Conservation (phyloP, 2,797 vertebrate genomes). For the Harpagifer antarcticus region DNA sequence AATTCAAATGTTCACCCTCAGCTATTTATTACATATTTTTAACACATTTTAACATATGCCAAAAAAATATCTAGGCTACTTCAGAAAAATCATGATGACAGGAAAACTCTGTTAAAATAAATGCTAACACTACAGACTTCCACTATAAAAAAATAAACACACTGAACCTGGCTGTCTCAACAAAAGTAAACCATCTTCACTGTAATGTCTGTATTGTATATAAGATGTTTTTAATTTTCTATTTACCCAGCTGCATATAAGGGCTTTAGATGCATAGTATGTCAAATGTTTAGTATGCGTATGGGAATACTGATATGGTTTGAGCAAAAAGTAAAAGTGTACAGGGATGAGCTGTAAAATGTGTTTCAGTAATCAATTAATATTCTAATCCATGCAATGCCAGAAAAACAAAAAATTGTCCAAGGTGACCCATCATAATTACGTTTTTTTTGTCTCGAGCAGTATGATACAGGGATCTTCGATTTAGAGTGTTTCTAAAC, state of each 20-base stretch:
- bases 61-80: slow-evolving; percentile 8
- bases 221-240: not conserved
- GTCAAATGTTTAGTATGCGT: not conserved
- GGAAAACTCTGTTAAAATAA: not conserved
- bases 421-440: not conserved
- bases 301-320: not conserved
- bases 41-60: not conserved
- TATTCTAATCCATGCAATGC: not conserved
- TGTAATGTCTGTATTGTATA: not conserved
- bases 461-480: not conserved
- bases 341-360: not conserved
- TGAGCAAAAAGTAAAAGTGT: slow-evolving; percentile 9
- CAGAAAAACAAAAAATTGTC: not conserved
- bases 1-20: slow-evolving; percentile 15
- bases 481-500: not conserved
- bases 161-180: not conserved
- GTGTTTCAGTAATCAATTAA: not conserved
- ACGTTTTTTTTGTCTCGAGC: not conserved
- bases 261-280: slow-evolving; percentile 1
- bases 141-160: not conserved
- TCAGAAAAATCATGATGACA: not conserved
- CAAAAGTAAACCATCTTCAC: not conserved
- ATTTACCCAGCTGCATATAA: not conserved
- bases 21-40: slow-evolving; percentile 9
- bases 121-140: not conserved